Evolutionary conservation across 2,888 invertebrate genomes (phyloP).

Genomic region (Papilio elwesi): DNA sequence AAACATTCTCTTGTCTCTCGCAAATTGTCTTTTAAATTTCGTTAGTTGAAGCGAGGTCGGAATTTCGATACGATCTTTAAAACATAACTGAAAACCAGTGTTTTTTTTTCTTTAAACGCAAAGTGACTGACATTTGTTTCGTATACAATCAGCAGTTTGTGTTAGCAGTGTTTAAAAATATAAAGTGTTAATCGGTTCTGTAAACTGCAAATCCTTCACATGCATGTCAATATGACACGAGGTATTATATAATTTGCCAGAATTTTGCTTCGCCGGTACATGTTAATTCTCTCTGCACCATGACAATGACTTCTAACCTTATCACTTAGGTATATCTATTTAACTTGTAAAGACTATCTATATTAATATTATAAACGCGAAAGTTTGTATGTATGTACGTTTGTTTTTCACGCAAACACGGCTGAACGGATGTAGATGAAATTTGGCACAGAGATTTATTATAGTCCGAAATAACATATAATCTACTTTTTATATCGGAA

Average conservation of each 20-base stretch:
- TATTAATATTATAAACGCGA: too few relatives aligned
- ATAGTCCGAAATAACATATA: too few relatives aligned
- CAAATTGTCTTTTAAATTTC: conserved; percentile 50
- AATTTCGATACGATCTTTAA: conserved; percentile 50
- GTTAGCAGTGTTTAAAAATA: conserved; percentile 64
- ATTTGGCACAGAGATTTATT: too few relatives aligned
- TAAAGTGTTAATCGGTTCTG: conserved; percentile 46
- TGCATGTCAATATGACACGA: conserved; percentile 30
- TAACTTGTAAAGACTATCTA: too few relatives aligned
- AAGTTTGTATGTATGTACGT: too few relatives aligned
- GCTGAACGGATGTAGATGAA: too few relatives aligned
- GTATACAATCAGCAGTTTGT: conserved; percentile 54
- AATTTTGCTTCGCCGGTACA: background rate
- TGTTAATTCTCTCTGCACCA: background rate
- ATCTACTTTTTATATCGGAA: too few relatives aligned
- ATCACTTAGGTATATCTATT: too few relatives aligned
- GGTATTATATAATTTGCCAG: background rate
- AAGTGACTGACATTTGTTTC: conserved; percentile 46
- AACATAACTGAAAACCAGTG: conserved; percentile 39
- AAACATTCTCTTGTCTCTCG: conserved; percentile 63
- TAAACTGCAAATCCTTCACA: conserved; percentile 14
- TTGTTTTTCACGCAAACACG: too few relatives aligned
- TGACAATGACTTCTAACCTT: background rate
- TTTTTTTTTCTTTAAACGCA: conserved; percentile 39
- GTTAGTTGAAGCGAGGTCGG: conserved; percentile 54